These are phyloP conservation scores for Dasyurus viverrinus DNA, from an alignment of 2,113 vertebrate genomes.

Conservation along the genomic window DNA sequence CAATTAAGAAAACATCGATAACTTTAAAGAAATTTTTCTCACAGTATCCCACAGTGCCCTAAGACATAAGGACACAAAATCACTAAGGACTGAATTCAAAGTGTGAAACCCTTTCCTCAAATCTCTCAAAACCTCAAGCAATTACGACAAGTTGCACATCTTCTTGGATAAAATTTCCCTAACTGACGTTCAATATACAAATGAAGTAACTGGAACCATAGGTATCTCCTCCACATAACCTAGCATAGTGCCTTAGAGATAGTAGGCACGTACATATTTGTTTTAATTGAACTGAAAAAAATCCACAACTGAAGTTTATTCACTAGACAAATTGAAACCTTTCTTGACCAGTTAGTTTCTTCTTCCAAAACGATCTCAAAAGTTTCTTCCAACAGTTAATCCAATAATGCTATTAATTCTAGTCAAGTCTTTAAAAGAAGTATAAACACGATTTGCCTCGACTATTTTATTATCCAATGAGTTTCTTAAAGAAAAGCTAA, in stretches of 20 bases:
- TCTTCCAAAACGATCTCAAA: background rate
- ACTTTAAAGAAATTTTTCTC: background rate
- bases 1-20: background rate
- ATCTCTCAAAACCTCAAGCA: background rate
- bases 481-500: background rate
- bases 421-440: background rate
- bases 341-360: background rate
- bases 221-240: background rate
- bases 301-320: background rate
- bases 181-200: background rate
- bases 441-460: background rate
- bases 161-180: background rate
- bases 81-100: background rate
- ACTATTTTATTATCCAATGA: background rate
- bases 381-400: background rate
- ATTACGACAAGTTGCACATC: background rate
- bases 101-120: background rate
- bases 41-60: background rate
- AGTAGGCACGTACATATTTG: background rate
- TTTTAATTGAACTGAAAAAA: background rate
- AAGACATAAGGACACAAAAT: background rate
- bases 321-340: background rate
- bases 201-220: background rate
- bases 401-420: background rate
- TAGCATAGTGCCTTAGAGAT: background rate